phyloP scores from a whole-genome alignment of 2,888 invertebrate genomes.

The Hirtodrosophila confusa region DNA sequence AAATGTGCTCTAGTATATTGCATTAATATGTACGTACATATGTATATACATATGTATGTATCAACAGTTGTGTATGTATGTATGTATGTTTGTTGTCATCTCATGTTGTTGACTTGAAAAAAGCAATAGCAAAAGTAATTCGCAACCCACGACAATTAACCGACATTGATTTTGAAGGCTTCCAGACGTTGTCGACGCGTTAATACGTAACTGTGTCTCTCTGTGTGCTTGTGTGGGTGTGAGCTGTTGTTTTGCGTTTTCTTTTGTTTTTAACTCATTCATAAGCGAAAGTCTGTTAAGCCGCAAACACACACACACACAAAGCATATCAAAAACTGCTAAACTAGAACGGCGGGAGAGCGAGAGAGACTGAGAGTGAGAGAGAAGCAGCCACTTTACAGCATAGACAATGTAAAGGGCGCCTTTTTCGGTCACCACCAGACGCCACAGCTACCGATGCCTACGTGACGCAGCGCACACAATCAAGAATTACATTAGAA shows the following conservation, averaged over 20 bases:
- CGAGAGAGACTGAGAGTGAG: slow-evolving; percentile 4
- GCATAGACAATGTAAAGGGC: slow-evolving; percentile 54
- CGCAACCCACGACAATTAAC: slow-evolving; percentile 58
- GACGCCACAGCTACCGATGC: slow-evolving; percentile 29
- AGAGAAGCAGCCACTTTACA: slow-evolving; percentile 23
- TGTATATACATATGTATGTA: not conserved
- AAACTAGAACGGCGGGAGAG: slow-evolving; percentile 22
- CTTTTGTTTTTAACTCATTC: slow-evolving; percentile 40
- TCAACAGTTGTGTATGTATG: not conserved
- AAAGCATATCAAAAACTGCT: slow-evolving; percentile 9
- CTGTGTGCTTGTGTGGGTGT: slow-evolving; percentile 23
- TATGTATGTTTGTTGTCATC: slow-evolving; percentile 7
- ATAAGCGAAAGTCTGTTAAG: slow-evolving; percentile 54
- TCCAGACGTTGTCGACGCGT: slow-evolving; percentile 27
- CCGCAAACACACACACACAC: slow-evolving; percentile 25
- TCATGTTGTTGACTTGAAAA: slow-evolving; percentile 43
- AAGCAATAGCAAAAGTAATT: slow-evolving; percentile 36
- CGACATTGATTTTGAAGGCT: slow-evolving; percentile 75
- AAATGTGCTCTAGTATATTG: slow-evolving; percentile 17
- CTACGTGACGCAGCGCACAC: slow-evolving; percentile 67
- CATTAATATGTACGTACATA: not conserved
- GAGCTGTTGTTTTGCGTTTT: slow-evolving; percentile 34
- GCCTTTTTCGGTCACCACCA: slow-evolving; percentile 19
- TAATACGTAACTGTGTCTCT: slow-evolving; percentile 9
- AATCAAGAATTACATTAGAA: slow-evolving; percentile 35